phyloP scores from a whole-genome alignment of 2,797 vertebrate genomes.

The Alectoris magna region DNA sequence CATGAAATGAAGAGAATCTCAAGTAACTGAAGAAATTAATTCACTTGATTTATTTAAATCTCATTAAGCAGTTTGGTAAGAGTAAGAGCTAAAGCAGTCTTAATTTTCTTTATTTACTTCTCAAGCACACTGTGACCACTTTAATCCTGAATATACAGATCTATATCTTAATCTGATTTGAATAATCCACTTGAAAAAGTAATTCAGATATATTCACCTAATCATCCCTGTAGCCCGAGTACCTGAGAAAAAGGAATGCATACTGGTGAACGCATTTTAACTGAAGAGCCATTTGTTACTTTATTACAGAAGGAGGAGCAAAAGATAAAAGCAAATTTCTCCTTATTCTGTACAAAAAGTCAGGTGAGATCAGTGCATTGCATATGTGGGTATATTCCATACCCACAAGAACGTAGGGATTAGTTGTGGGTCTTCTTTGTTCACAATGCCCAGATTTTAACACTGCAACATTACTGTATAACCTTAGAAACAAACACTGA shows the following conservation, averaged over 20 bases:
- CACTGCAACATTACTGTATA: not conserved
- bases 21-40: not conserved
- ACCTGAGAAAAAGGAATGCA: not conserved
- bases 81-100: not conserved
- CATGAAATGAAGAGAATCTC: not conserved
- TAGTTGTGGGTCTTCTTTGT: not conserved
- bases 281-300: not conserved
- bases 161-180: not conserved
- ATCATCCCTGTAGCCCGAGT: not conserved
- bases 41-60: not conserved
- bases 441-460: not conserved
- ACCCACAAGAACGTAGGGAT: not conserved
- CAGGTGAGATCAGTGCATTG: not conserved
- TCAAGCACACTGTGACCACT: not conserved
- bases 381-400: not conserved
- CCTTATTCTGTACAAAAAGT: not conserved
- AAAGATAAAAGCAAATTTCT: not conserved
- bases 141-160: not conserved
- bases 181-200: not conserved
- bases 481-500: not conserved
- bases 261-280: not conserved
- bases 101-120: constrained; percentile 5
- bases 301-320: not conserved
- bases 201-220: not conserved
- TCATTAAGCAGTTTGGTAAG: not conserved